Evolutionary conservation across 2,113 vertebrate species (phyloP).

Genomic region (Phalacrocorax aristotelis): DNA sequence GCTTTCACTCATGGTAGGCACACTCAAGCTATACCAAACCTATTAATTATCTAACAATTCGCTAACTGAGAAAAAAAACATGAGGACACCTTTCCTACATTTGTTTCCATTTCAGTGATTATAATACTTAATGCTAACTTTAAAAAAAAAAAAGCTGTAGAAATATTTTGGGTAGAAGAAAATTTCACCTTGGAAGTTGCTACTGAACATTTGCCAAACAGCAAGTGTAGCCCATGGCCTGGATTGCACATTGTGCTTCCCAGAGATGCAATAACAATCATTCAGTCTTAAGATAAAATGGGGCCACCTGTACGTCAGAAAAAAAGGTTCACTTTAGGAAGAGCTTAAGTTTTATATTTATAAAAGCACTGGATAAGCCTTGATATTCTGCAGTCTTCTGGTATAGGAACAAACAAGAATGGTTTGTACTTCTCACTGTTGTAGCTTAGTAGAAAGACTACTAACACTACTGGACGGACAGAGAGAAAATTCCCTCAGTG

Average conservation of each 20-base stretch:
- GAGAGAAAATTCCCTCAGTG: not conserved
- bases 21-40: not conserved
- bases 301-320: not conserved
- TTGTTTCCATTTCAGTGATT: not conserved
- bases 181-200: not conserved
- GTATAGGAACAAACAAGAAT: not conserved
- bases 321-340: not conserved
- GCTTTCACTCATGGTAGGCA: not conserved
- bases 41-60: not conserved
- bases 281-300: not conserved
- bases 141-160: not conserved
- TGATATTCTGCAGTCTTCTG: not conserved
- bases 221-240: rapidly evolving
- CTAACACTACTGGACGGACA: not conserved
- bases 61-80: not conserved
- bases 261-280: not conserved
- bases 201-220: not conserved
- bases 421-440: not conserved
- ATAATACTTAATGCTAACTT: not conserved
- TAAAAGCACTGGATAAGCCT: not conserved
- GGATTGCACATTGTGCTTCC: not conserved
- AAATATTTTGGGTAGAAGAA: not conserved
- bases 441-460: not conserved
- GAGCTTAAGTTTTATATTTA: not conserved
- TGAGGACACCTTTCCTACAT: not conserved